Conservation (phyloP, 1,140 invertebrate species). For the Heliconius congener region DNA sequence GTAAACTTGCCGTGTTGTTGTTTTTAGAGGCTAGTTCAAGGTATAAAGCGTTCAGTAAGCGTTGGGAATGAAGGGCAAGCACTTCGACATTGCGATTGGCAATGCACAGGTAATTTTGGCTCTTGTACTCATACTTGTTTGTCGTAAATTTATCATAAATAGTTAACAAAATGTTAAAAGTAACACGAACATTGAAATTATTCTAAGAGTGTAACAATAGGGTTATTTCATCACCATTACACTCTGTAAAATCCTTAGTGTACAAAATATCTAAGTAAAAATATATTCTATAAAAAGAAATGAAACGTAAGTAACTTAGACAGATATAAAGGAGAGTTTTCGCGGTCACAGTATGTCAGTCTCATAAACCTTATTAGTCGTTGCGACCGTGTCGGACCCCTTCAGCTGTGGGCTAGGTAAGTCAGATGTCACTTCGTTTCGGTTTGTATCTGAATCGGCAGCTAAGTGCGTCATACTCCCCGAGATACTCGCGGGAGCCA, state of each 20-base stretch:
- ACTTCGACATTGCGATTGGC: background rate
- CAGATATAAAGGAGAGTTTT: constrained; percentile 54
- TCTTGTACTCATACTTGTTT: background rate
- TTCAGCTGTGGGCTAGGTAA: constrained; percentile 31
- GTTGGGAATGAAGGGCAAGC: background rate
- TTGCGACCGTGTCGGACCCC: constrained; percentile 48
- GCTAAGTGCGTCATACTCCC: constrained; percentile 72
- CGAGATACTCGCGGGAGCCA: constrained; percentile 77
- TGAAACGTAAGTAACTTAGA: constrained; percentile 45
- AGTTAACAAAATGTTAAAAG: background rate
- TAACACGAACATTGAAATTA: background rate
- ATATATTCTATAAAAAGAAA: background rate
- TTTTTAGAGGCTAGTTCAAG: constrained; percentile 9
- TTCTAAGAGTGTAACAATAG: constrained; percentile 19
- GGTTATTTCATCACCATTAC: background rate
- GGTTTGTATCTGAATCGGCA: constrained; percentile 49
- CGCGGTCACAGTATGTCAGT: constrained; percentile 91
- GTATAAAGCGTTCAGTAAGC: background rate
- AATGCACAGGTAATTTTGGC: background rate
- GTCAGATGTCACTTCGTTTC: constrained; percentile 40
- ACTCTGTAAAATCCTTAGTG: constrained; percentile 14
- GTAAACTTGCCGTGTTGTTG: constrained; percentile 40
- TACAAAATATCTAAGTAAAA: constrained; percentile 14
- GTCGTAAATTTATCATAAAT: background rate
- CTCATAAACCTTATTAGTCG: constrained; percentile 89